Conservation (phyloP, 2,113 vertebrate genomes). For the Haliaeetus leucogaster region DNA sequence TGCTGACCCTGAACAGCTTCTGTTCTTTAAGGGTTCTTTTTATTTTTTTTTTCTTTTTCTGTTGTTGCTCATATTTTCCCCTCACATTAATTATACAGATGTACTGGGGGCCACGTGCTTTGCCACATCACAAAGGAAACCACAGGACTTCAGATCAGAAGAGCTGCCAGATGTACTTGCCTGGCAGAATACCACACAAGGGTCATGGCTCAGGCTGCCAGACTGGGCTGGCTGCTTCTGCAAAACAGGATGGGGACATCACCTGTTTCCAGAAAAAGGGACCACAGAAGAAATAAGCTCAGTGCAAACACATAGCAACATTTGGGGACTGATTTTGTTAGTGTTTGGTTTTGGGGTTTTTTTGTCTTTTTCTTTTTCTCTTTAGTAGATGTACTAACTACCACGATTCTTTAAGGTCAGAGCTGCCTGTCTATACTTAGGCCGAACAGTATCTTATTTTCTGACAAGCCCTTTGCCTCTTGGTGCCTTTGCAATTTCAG, state of each 20-base stretch:
- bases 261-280: background rate
- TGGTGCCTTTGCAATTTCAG: background rate
- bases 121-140: constrained; percentile 58
- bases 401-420: background rate
- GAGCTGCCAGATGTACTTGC: constrained; percentile 50
- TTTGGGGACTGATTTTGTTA: background rate
- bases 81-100: constrained; percentile 49
- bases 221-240: background rate
- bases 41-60: background rate
- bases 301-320: background rate
- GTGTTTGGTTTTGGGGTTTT: background rate
- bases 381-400: background rate
- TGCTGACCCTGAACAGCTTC: constrained; percentile 40
- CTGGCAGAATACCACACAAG: background rate
- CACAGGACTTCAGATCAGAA: constrained; percentile 43
- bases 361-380: background rate
- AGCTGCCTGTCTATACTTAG: background rate
- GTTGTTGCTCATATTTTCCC: constrained; percentile 26
- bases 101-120: constrained; percentile 43
- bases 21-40: constrained; percentile 2
- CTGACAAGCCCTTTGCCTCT: background rate
- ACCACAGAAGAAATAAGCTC: background rate
- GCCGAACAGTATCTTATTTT: background rate
- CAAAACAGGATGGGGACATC: background rate
- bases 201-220: background rate